Conservation (phyloP, 2,888 invertebrate species). For the Lasioglossum vierecki region DNA sequence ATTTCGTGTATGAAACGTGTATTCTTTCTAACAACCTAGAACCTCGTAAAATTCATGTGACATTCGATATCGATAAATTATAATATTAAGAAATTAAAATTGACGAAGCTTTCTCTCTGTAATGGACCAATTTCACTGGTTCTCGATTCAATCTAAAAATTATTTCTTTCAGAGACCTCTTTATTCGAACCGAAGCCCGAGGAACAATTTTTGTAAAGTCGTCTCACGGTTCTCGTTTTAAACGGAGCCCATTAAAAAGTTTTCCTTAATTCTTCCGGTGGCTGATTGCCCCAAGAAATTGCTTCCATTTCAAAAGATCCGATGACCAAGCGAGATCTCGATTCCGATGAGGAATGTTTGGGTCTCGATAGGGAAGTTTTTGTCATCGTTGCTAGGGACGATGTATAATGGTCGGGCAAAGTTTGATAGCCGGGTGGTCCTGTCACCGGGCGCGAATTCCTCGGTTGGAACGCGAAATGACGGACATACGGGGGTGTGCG, state of each 20-base stretch:
- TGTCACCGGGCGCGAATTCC: conserved; percentile 6
- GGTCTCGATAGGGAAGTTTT: background rate
- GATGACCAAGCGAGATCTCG: background rate
- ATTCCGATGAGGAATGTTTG: background rate
- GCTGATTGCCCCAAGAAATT: background rate
- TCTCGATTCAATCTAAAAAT: background rate
- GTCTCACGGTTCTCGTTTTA: background rate
- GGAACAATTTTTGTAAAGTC: background rate
- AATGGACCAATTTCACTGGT: too few species aligned
- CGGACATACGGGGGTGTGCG: background rate
- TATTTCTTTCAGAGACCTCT: background rate
- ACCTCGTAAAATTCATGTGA: too few species aligned
- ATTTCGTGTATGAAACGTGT: background rate
- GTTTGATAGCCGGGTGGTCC: background rate
- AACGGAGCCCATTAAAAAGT: background rate
- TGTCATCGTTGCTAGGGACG: background rate
- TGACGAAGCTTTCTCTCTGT: too few species aligned
- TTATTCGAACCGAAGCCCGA: background rate
- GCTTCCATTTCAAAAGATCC: background rate
- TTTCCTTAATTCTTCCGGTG: background rate
- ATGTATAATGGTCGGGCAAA: background rate
- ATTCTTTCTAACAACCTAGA: too few species aligned
- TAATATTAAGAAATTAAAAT: too few species aligned
- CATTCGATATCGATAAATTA: too few species aligned
- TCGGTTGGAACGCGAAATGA: background rate